These are phyloP conservation scores for Sinocyclocheilus grahami DNA, from an alignment of 2,113 vertebrate genomes.

Conservation along the genomic window DNA sequence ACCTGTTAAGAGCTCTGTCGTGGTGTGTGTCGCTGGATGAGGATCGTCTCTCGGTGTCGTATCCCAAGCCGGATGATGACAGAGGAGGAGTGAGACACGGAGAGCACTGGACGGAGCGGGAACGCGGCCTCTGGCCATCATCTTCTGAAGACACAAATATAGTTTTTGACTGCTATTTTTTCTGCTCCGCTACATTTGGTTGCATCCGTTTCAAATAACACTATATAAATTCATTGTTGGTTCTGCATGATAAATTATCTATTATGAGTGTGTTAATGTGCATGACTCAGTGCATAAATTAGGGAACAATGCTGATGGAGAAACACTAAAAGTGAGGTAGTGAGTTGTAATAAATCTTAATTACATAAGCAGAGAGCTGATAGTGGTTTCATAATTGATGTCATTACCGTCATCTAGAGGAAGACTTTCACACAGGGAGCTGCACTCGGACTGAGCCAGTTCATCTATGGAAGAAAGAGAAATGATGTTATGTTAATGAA, in stretches of 20 bases:
- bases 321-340: not conserved
- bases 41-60: slow-evolving; percentile 66
- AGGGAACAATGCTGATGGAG: not conserved
- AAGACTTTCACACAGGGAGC: slow-evolving; percentile 88
- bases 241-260: slow-evolving; percentile 11
- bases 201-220: slow-evolving; percentile 11
- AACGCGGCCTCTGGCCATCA: slow-evolving; percentile 78
- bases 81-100: slow-evolving; percentile 84
- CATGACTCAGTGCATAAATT: not conserved
- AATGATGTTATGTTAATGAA: not conserved
- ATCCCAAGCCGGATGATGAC: slow-evolving; percentile 75
- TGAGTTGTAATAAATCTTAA: not conserved
- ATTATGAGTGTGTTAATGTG: not conserved
- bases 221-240: not conserved
- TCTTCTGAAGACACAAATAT: slow-evolving; percentile 72
- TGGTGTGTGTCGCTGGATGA: slow-evolving; percentile 67
- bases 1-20: slow-evolving; percentile 71
- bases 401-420: slow-evolving; percentile 86
- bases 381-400: not conserved
- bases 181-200: not conserved
- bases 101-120: slow-evolving; percentile 85
- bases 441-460: slow-evolving; percentile 86
- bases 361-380: slow-evolving; percentile 7
- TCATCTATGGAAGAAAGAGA: slow-evolving; percentile 81
- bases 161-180: not conserved